phyloP scores from a whole-genome alignment of 2,797 vertebrate genomes.

The Carduelis carduelis region DNA sequence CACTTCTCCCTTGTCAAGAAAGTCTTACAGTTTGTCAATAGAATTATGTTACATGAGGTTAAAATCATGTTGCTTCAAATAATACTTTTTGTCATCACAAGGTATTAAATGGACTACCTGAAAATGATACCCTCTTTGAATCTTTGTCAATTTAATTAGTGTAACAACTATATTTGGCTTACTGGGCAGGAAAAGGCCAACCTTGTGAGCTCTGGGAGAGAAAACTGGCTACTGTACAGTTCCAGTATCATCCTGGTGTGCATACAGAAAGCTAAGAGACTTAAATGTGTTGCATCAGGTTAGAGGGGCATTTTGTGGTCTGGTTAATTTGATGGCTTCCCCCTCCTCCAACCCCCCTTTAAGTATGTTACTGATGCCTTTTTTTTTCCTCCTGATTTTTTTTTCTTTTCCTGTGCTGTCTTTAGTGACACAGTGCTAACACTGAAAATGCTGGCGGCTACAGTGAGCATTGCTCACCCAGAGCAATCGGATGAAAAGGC shows the following conservation, averaged over 20 bases:
- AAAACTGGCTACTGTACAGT: neutral
- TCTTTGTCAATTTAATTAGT: conserved; percentile 33
- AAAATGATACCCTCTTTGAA: neutral
- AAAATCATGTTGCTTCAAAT: conserved; percentile 41
- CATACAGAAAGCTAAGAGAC: neutral
- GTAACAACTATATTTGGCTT: neutral
- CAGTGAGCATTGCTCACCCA: conserved; percentile 93
- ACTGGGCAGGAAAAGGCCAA: neutral
- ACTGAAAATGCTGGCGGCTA: conserved; percentile 77
- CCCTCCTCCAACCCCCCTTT: conserved; percentile 27
- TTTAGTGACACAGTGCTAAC: conserved; percentile 82
- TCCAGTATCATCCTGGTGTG: neutral
- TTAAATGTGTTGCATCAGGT: neutral
- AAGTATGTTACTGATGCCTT: conserved; percentile 59
- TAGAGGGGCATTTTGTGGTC: neutral
- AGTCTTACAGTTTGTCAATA: conserved; percentile 34
- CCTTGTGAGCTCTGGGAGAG: accelerated
- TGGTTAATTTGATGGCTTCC: conserved; percentile 49
- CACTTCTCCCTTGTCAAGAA: conserved; percentile 3
- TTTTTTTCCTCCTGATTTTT: neutral
- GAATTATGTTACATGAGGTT: conserved; percentile 28
- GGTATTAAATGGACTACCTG: conserved; percentile 31
- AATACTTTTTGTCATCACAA: conserved; percentile 27
- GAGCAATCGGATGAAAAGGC: conserved; percentile 98
- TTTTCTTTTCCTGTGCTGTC: conserved; percentile 69